Percentiles rank a stretch among this genome's conserved stretches.
phyloP scores from a whole-genome alignment of 2,113 vertebrate genomes.

The Aplodontia rufa region DNA sequence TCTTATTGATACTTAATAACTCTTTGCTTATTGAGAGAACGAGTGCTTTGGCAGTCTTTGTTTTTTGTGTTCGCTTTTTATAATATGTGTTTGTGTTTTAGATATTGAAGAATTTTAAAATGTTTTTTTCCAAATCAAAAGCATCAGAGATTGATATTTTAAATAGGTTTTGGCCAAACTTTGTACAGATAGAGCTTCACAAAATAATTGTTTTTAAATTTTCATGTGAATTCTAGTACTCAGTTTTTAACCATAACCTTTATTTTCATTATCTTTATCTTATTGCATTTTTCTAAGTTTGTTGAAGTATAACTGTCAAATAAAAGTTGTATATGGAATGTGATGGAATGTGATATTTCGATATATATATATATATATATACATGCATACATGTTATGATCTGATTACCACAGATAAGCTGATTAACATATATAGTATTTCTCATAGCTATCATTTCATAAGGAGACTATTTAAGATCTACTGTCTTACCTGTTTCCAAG shows the following conservation, averaged over 20 bases:
- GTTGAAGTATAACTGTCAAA: background rate
- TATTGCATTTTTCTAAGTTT: background rate
- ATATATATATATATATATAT: background rate
- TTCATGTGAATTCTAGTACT: background rate
- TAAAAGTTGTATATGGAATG: background rate
- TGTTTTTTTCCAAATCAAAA: constrained; percentile 11
- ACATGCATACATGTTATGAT: background rate
- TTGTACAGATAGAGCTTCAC: background rate
- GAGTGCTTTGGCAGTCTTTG: background rate
- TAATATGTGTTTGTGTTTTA: background rate
- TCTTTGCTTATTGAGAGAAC: background rate
- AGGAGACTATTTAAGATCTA: background rate
- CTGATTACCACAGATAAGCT: background rate
- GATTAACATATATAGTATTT: background rate
- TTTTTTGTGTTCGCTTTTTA: background rate
- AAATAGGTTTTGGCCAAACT: background rate
- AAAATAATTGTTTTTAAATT: background rate
- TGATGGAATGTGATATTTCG: background rate
- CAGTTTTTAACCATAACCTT: background rate
- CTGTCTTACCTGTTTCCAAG: background rate
- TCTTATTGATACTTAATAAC: background rate
- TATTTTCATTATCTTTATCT: constrained; percentile 23
- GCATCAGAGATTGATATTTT: background rate
- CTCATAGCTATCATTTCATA: background rate
- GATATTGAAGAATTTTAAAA: background rate